phyloP scores from a whole-genome alignment of 35 echinoderm and acorn worm genomes.

The Ophioderma brevispina region DNA sequence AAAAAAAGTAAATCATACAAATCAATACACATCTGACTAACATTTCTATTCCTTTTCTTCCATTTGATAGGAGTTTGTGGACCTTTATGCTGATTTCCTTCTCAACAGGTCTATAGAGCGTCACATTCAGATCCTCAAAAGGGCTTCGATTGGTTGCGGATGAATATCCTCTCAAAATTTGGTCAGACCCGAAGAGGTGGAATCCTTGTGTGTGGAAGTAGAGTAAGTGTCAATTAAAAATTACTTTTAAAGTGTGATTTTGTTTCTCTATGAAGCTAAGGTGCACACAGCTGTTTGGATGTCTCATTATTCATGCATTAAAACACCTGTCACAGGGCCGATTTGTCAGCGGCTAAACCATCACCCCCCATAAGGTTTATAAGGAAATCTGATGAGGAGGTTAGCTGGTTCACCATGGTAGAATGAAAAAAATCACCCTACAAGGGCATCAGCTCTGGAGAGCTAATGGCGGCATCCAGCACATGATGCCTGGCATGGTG shows the following conservation, averaged over 20 bases:
- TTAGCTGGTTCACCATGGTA: not conserved
- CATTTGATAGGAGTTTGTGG: constrained; percentile 97
- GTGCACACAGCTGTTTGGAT: too few relatives aligned
- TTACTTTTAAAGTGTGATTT: not conserved
- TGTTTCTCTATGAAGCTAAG: not conserved
- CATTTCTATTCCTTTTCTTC: too few relatives aligned
- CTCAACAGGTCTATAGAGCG: constrained; percentile 83
- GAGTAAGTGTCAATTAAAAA: constrained; percentile 51
- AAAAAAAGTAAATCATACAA: too few relatives aligned
- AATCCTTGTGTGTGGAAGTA: constrained; percentile 96
- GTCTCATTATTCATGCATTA: not conserved
- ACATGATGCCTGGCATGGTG: too few relatives aligned
- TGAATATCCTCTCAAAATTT: constrained; percentile 83
- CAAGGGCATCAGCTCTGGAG: too few relatives aligned
- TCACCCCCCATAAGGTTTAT: too few relatives aligned
- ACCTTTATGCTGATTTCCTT: constrained; percentile 90
- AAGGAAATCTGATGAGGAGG: too few relatives aligned
- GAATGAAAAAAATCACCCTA: not conserved
- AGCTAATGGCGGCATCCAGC: too few relatives aligned
- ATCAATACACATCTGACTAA: too few relatives aligned
- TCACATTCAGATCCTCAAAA: constrained; percentile 81
- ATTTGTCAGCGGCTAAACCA: too few relatives aligned
- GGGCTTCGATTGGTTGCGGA: constrained; percentile 97
- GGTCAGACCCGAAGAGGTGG: constrained; percentile 92
- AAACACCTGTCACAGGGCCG: not conserved